phyloP scores from a whole-genome alignment of 2,797 vertebrate species.

The Myripristis jacobus region DNA sequence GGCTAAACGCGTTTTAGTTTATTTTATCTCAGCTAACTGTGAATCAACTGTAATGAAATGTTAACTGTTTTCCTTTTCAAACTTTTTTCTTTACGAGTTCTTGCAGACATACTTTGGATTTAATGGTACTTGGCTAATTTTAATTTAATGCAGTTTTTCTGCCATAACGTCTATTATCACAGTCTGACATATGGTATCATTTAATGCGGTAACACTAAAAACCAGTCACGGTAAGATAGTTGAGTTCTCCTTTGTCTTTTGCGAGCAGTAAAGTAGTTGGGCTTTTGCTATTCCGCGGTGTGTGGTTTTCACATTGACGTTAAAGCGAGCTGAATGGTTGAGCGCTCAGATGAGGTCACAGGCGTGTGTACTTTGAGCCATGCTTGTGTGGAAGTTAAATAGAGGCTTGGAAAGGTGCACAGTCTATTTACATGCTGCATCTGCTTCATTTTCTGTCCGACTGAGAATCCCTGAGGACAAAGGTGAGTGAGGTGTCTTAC shows the following conservation, averaged over 20 bases:
- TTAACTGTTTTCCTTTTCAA: constrained; percentile 55
- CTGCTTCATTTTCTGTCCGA: constrained; percentile 23
- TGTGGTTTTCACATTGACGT: constrained; percentile 62
- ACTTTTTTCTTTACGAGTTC: constrained; percentile 40
- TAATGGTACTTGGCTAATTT: constrained; percentile 70
- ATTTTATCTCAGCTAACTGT: constrained; percentile 56
- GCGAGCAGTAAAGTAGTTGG: constrained; percentile 24
- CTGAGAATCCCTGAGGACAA: constrained; percentile 17
- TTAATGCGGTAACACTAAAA: constrained; percentile 46
- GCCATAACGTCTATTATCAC: constrained; percentile 44
- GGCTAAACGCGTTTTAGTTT: constrained; percentile 20
- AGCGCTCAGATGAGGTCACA: constrained; percentile 69
- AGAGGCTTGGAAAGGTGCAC: constrained; percentile 31
- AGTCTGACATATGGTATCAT: constrained; percentile 60
- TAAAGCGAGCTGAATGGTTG: constrained; percentile 57
- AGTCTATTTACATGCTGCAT: constrained; percentile 44
- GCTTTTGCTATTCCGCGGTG: constrained; percentile 16
- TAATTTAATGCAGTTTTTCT: constrained; percentile 40
- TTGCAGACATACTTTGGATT: constrained; percentile 52
- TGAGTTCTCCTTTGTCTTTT: constrained; percentile 39
- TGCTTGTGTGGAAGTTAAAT: constrained; percentile 49
- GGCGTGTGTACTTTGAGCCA: constrained; percentile 48
- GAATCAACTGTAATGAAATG: constrained; percentile 56
- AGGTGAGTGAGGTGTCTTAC: constrained; percentile 60
- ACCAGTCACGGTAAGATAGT: constrained; percentile 18